These are phyloP conservation scores for Hypomesus transpacificus DNA, from an alignment of 2,113 vertebrate species.

Conservation along the genomic window DNA sequence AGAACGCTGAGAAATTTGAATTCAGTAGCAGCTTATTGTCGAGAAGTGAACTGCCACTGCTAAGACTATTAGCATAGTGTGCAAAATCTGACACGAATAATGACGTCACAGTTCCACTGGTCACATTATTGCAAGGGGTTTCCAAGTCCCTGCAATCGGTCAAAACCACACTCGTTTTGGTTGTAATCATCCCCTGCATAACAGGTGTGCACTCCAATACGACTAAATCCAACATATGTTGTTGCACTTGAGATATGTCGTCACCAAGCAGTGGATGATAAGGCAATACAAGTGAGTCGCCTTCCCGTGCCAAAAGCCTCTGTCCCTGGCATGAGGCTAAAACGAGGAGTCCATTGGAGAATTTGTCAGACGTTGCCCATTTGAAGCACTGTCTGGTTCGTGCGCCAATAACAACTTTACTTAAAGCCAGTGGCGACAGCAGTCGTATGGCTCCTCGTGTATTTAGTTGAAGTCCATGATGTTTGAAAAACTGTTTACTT, in stretches of 20 bases:
- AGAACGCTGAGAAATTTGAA: slow-evolving; percentile 43
- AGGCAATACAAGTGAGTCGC: slow-evolving; percentile 63
- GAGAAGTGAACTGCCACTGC: slow-evolving; percentile 44
- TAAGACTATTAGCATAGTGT: slow-evolving; percentile 58
- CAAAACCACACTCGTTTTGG: slow-evolving; percentile 63
- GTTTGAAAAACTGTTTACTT: slow-evolving; percentile 57
- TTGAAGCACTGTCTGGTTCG: slow-evolving; percentile 53
- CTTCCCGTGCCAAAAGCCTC: slow-evolving; percentile 63
- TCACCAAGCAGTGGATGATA: slow-evolving; percentile 46
- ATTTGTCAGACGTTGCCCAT: slow-evolving; percentile 53
- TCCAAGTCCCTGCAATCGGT: slow-evolving; percentile 55
- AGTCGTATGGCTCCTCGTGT: slow-evolving; percentile 44
- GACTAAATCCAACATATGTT: slow-evolving; percentile 53
- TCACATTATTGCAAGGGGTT: background rate
- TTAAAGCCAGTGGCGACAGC: slow-evolving; percentile 52
- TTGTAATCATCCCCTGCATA: slow-evolving; percentile 62
- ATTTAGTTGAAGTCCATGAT: slow-evolving; percentile 47
- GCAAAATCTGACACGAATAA: slow-evolving; percentile 75
- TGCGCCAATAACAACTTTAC: slow-evolving; percentile 65
- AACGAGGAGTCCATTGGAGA: slow-evolving; percentile 54
- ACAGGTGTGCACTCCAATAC: slow-evolving; percentile 72
- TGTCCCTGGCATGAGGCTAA: slow-evolving; percentile 53
- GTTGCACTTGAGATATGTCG: slow-evolving; percentile 45
- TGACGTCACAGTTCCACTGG: slow-evolving; percentile 15
- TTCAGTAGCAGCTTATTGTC: slow-evolving; percentile 41